Base-by-base conservation (phyloP, 1,140 invertebrate genomes). In the Ooceraea biroi region DNA sequence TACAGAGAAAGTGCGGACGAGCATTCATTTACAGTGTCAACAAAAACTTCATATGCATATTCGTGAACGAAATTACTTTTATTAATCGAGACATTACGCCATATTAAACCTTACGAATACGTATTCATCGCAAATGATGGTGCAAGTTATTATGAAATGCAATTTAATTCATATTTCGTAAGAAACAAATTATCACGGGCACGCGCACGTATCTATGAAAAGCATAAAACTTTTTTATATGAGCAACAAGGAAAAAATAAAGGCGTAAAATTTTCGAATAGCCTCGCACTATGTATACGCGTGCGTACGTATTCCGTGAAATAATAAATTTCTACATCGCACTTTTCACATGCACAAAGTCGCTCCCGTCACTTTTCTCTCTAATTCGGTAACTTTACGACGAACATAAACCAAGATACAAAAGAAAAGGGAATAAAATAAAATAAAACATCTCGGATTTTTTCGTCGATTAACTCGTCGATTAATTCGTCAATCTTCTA, bases 1-100 rank as follows among this genome's bases (percentile, higher is more conserved):
- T 93, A 92, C 68, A 92, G 87, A 89, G 90, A 89, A 88, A 86
- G 86, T 84, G 83, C 83, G 84, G 71, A 68, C 50, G 87, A 86
- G 76, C 74, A 61, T 82, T 58, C 63, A 72, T 86, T 86, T 88
- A 88, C 76, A 88, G 63, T 65, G 73, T 46, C 71, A n/a, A 57
- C 55, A 63, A 63, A 74, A 74, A 69, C 7, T 36, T 25, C 44
- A 36, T 44, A 68, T 72, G 36, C 41, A 89, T 78, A 57, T 76
- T 77, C 65, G 72, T 82, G 84, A 69, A 87, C n/a, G 19, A 48
- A 71, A 71, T 71, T 71, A 57, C 48, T 44, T 58, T 80, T 50
- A 69, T 71, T 57, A 57, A 57, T 71, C 14, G 3, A 58, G n/a
- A n/a, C 44, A 55, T 69, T 57, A 78, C 22, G 65, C 46, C 48